Evolutionary conservation across 2,113 vertebrate genomes (phyloP).

Genomic region (Orycteropus afer): DNA sequence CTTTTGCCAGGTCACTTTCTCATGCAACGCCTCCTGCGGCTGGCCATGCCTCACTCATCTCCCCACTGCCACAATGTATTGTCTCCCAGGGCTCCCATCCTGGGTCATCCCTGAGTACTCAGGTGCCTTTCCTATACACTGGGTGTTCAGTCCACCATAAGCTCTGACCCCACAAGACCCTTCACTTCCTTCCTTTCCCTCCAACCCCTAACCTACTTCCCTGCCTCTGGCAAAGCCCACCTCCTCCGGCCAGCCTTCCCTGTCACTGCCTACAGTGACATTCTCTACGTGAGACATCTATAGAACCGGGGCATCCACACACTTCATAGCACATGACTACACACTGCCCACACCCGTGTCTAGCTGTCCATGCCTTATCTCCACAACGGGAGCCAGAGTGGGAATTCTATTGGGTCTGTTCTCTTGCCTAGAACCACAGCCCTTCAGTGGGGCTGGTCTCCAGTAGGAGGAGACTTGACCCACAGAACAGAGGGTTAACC

Average conservation of each 20-base stretch:
- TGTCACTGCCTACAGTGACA: not conserved
- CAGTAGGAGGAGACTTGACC: conserved; percentile 11
- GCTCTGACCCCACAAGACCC: not conserved
- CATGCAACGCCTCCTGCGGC: not conserved
- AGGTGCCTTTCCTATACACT: not conserved
- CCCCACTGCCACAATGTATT: not conserved
- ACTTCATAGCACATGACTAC: not conserved
- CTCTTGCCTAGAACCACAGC: not conserved
- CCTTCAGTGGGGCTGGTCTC: conserved; percentile 13
- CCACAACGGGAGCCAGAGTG: not conserved
- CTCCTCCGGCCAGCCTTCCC: not conserved
- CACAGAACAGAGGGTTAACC: conserved; percentile 16
- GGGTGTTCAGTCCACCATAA: not conserved
- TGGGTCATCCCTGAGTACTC: not conserved
- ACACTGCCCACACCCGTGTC: not conserved
- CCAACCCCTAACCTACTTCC: not conserved
- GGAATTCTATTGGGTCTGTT: conserved; percentile 12
- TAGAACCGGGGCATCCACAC: not conserved
- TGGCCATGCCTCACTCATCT: not conserved
- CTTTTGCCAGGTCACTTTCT: not conserved
- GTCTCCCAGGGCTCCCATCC: not conserved
- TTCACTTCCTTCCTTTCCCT: not conserved
- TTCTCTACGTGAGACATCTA: not conserved
- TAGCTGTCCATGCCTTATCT: not conserved
- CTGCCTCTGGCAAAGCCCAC: not conserved